Base-by-base conservation (phyloP, 2,113 vertebrate species). In the Isurus oxyrinchus region DNA sequence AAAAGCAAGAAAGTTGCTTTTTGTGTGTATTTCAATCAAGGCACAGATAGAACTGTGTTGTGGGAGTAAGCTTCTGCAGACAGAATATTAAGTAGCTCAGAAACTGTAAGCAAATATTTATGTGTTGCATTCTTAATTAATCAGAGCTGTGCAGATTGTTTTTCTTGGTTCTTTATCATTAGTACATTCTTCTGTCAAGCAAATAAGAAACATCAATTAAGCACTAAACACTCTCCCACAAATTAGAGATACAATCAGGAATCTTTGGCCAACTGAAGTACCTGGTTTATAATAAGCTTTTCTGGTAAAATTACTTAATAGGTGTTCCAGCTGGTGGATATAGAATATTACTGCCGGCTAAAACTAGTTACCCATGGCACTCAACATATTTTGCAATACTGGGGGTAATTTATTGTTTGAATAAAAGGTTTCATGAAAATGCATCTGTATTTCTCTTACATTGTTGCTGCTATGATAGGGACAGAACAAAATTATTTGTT, bases 51-150 rank as follows among this genome's bases (percentile, higher is more conserved):
- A 57, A 14, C 13, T 57, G 53, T 90, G 53, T 57, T 31, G 53
- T 55, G 44, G 23, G 25, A 90, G 27, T 14, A 57, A 90, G 49
- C 10, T 23, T 55, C 49, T 90, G 53, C 21, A 57, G 49, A 31
- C 25, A 57, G 87, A 90, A 55, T 90, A 31, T 10, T 55, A 55
- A 90, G 53, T 90, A 57, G 53, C 53, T 90, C 87, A 57, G 87
- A 90, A 57, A 57, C 53, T 31, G 27, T 57, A 49, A 84, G 49
- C 27, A 57, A 90, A 55, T 25, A 90, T 90, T 90, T 57, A 31
- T 57, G 53, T 90, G 53, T 57, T 90, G 44, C 44, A 88, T 88
- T 88, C 86, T 88, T 88, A 90, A 57, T 90, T 90, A 90, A 57
- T 57, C 3, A 2, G 53, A 57, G 49, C 23, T 31, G 23, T 35